Percentiles rank a stretch among this genome's conserved stretches.
Evolutionary conservation across 2,888 invertebrate species (phyloP).

Genomic region (Toxonevra muliebris): DNA sequence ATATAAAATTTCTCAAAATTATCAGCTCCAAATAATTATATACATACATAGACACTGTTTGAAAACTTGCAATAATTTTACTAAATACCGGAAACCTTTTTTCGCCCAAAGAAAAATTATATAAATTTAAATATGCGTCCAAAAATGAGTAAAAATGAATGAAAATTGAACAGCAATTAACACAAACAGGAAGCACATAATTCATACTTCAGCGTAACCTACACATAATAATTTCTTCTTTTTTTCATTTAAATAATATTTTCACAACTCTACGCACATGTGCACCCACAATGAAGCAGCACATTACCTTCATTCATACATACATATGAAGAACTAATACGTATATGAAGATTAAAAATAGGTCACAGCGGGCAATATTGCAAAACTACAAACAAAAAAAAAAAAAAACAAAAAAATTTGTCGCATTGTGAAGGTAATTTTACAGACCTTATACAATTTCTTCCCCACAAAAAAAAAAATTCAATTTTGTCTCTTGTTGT

Average conservation of each 20-base stretch:
- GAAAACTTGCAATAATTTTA: too few species aligned
- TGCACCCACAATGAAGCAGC: not conserved
- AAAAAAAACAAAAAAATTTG: too few species aligned
- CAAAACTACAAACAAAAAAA: not conserved
- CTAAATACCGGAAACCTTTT: too few species aligned
- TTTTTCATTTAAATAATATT: not conserved
- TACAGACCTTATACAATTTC: too few species aligned
- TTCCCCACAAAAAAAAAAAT: slow-evolving; percentile 30
- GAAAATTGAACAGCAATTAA: slow-evolving; percentile 14
- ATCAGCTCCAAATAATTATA: too few species aligned
- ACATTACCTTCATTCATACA: not conserved
- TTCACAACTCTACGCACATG: not conserved
- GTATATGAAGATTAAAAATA: not conserved
- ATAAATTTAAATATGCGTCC: too few species aligned
- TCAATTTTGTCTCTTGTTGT: slow-evolving; percentile 43
- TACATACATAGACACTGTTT: too few species aligned
- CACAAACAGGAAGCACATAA: slow-evolving; percentile 16
- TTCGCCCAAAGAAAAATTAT: too few species aligned
- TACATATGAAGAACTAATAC: not conserved
- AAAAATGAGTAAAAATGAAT: too few species aligned
- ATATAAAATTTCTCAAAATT: too few species aligned
- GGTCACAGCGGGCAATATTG: not conserved
- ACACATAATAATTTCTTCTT: slow-evolving; percentile 17
- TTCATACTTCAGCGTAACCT: not conserved
- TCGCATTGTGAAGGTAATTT: too few species aligned